These are phyloP conservation scores for Tachycineta bicolor DNA, from an alignment of 2,113 vertebrate genomes.

Conservation along the genomic window DNA sequence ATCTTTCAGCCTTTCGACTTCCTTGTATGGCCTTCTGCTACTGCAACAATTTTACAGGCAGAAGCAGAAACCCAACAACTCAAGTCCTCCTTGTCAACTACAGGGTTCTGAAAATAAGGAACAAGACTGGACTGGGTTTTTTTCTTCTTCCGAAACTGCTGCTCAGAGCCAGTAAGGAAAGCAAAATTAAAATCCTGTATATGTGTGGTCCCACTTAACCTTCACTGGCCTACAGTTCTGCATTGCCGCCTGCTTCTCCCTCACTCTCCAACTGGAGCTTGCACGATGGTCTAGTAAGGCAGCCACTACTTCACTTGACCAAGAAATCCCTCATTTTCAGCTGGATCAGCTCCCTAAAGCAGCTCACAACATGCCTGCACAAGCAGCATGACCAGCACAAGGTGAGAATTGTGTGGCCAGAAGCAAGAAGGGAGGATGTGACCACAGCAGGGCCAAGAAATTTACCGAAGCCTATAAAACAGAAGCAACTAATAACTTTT, in stretches of 20 bases:
- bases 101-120: neutral
- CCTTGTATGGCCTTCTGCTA: neutral
- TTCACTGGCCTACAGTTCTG: neutral
- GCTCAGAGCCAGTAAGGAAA: neutral
- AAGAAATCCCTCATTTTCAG: neutral
- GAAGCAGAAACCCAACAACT: neutral
- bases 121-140: neutral
- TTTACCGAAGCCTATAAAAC: neutral
- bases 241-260: neutral
- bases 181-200: neutral
- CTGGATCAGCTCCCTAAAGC: neutral
- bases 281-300: neutral
- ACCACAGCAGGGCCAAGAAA: neutral
- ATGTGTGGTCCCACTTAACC: neutral
- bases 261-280: neutral
- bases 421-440: neutral
- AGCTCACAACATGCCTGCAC: neutral
- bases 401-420: neutral
- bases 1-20: neutral
- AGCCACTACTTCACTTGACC: neutral
- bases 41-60: neutral
- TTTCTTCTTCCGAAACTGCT: neutral
- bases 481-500: neutral
- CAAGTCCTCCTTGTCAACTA: neutral
- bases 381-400: neutral